Conservation (phyloP, 2,888 invertebrate species). For the Platycheirus albimanus region DNA sequence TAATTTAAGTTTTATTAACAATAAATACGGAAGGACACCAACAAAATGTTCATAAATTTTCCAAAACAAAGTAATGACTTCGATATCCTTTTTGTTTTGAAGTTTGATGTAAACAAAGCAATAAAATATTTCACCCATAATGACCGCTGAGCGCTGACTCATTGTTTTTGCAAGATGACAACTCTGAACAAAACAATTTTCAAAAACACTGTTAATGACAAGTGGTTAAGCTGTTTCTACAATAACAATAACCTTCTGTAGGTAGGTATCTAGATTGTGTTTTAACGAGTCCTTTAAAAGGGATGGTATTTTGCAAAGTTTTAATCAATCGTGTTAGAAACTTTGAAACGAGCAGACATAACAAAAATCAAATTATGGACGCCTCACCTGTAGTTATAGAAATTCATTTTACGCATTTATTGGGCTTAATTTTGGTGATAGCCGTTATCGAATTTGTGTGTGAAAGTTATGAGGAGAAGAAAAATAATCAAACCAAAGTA, state of each 20-base stretch:
- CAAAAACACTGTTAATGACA: no score
- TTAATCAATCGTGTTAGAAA: not conserved
- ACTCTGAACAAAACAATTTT: no score
- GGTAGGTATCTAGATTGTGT: not conserved
- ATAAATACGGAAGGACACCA: no score
- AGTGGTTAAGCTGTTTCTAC: no score
- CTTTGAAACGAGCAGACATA: not conserved
- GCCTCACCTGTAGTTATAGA: not conserved
- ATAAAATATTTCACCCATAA: no score
- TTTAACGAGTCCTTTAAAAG: not conserved
- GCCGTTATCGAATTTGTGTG: constrained; percentile 24
- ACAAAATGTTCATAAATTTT: no score
- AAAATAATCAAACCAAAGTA: not conserved
- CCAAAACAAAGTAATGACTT: no score
- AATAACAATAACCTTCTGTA: not conserved
- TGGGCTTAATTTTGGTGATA: constrained; percentile 12
- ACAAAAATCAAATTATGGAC: constrained; percentile 1
- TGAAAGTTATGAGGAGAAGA: not conserved
- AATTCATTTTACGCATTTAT: constrained; percentile 30
- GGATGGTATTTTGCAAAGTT: not conserved
- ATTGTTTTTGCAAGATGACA: no score
- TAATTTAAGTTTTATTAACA: no score
- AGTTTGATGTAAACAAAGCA: no score
- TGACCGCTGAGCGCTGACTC: no score
- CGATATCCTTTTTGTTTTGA: no score